phyloP scores from a whole-genome alignment of 2,888 invertebrate genomes.

The Tachina grossa region DNA sequence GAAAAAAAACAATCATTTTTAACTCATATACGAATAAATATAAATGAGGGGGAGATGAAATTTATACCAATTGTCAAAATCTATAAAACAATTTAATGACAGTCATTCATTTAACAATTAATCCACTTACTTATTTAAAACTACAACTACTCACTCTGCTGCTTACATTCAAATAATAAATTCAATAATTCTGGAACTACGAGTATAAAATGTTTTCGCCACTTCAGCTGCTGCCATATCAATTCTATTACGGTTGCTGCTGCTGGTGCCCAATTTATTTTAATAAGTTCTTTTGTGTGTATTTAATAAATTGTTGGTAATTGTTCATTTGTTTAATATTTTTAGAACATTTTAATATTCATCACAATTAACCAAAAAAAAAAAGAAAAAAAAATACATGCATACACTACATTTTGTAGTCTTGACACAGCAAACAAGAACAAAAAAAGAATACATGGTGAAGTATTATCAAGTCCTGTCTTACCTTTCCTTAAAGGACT shows the following conservation, averaged over 20 bases:
- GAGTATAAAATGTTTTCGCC: not conserved
- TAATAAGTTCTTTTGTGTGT: constrained; percentile 49
- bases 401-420: constrained; percentile 3
- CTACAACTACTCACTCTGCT: constrained; percentile 15
- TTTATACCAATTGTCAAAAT: constrained; percentile 43
- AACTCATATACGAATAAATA: not conserved
- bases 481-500: constrained; percentile 49
- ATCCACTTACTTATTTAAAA: constrained; percentile 57
- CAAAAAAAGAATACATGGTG: not conserved
- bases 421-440: constrained; percentile 8
- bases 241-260: not conserved
- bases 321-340: constrained; percentile 62
- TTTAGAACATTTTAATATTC: constrained; percentile 34
- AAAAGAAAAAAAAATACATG: too few species aligned
- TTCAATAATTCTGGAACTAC: constrained; percentile 11
- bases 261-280: constrained; percentile 56
- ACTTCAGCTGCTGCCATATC: constrained; percentile 34
- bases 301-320: constrained; percentile 65
- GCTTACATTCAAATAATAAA: not conserved
- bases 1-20: not conserved
- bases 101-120: constrained; percentile 67
- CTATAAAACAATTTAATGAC: constrained; percentile 61
- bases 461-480: constrained; percentile 51
- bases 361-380: constrained; percentile 38
- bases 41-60: not conserved